Evolutionary conservation across 2,888 invertebrate species (phyloP).

Genomic region (Carterocephalus palaemon): DNA sequence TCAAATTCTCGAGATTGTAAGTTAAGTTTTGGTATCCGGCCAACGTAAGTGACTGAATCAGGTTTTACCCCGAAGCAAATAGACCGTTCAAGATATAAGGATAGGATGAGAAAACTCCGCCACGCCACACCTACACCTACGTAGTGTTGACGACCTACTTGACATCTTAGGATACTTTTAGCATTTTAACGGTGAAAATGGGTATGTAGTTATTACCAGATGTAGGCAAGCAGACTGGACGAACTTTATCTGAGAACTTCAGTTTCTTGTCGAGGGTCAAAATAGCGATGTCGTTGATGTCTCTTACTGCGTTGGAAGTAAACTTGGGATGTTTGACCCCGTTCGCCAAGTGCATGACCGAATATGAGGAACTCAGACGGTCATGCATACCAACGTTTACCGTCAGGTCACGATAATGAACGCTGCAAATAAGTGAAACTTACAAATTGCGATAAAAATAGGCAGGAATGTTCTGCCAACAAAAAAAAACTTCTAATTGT

Average conservation of each 20-base stretch:
- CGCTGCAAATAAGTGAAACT: conserved; percentile 41
- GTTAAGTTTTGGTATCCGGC: too few species aligned
- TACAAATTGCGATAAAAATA: background rate
- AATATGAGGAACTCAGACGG: conserved; percentile 52
- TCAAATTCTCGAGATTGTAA: too few species aligned
- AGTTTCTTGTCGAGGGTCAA: conserved; percentile 67
- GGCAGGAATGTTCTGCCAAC: background rate
- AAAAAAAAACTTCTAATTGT: too few species aligned
- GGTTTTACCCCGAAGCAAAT: too few species aligned
- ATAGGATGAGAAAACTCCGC: too few species aligned
- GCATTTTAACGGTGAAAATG: too few species aligned
- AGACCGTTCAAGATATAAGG: too few species aligned
- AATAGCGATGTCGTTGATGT: conserved; percentile 79
- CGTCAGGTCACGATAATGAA: conserved; percentile 56
- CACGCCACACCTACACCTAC: too few species aligned
- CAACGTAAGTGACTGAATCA: too few species aligned
- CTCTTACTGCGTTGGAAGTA: conserved; percentile 73
- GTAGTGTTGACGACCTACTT: too few species aligned
- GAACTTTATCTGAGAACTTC: conserved; percentile 60
- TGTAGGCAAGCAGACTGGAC: conserved; percentile 73
- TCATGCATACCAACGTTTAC: conserved; percentile 76
- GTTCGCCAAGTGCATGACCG: conserved; percentile 43
- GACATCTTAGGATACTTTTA: too few species aligned
- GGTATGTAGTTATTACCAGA: conserved; percentile 4
- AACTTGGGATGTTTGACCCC: conserved; percentile 72